Conservation (phyloP, 2,888 invertebrate species). For the Lochmaea crataegi region DNA sequence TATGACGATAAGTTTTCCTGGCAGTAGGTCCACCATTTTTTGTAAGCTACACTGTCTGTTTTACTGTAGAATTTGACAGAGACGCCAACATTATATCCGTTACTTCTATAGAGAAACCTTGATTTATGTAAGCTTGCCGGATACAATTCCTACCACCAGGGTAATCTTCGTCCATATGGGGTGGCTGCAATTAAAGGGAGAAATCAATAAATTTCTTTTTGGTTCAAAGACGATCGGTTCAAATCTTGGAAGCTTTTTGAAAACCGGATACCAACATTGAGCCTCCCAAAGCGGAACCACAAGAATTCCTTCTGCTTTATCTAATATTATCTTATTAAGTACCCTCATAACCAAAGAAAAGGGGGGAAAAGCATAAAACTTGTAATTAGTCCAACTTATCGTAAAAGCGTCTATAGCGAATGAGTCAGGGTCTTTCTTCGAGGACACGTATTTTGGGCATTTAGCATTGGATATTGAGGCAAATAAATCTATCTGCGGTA, state of each 20-base stretch:
- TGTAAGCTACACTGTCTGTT: too few species aligned
- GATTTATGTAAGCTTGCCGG: constrained; percentile 10
- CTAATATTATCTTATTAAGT: constrained; percentile 18
- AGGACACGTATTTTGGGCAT: constrained; percentile 24
- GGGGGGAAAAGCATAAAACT: too few species aligned
- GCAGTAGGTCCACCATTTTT: too few species aligned
- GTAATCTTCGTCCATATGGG: constrained; percentile 23
- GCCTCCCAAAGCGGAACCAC: constrained; percentile 29
- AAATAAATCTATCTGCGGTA: constrained; percentile 26
- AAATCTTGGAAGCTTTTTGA: constrained; percentile 15
- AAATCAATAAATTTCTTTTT: constrained; percentile 11
- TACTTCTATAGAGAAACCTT: neutral
- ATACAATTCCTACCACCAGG: constrained; percentile 27
- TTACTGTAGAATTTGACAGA: too few species aligned
- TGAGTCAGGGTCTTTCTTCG: constrained; percentile 26
- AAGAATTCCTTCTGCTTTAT: constrained; percentile 20
- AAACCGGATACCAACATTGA: constrained; percentile 29
- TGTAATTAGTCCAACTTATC: too few species aligned
- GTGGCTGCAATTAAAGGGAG: constrained; percentile 18
- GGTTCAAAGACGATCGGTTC: constrained; percentile 14
- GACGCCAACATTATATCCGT: neutral
- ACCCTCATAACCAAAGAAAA: neutral
- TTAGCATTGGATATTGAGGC: constrained; percentile 21
- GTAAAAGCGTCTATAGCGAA: neutral
- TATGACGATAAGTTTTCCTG: too few species aligned